Conservation (phyloP, 2,888 invertebrate species). For the Metacarcinus magister region DNA sequence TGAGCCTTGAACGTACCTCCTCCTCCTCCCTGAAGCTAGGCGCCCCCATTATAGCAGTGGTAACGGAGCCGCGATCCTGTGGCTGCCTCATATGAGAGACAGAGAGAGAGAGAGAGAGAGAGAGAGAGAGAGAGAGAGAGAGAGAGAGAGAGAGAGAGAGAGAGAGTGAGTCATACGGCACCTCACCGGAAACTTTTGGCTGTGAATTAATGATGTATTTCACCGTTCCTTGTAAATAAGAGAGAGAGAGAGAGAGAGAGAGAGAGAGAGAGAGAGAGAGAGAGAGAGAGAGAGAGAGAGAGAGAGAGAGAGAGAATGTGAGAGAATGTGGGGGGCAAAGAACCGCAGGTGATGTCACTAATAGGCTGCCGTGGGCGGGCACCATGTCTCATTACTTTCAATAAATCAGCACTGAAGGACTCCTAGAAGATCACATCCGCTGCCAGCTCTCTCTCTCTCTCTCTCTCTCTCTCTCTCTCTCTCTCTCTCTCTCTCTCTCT, state of each 20-base stretch:
- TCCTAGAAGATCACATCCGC: not conserved
- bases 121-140: not conserved
- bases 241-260: too few species aligned
- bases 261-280: too few species aligned
- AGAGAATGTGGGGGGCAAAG: too few species aligned
- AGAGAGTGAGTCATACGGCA: not conserved
- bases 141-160: not conserved
- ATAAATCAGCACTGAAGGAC: not conserved
- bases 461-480: conserved; percentile 85
- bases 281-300: too few species aligned
- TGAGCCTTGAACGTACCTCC: not conserved
- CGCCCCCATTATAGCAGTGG: not conserved
- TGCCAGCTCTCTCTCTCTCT: not conserved
- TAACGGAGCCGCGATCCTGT: conserved; percentile 1
- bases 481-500: not conserved
- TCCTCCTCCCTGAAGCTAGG: not conserved
- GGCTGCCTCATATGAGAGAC: not conserved
- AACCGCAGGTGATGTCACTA: not conserved
- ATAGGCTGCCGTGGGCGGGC: not conserved
- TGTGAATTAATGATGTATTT: too few species aligned
- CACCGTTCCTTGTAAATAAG: too few species aligned
- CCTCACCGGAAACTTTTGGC: too few species aligned
- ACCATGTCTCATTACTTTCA: not conserved
- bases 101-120: conserved; percentile 26
- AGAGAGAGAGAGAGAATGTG: too few species aligned